phyloP scores from a whole-genome alignment of 2,113 vertebrate genomes.

The Oreochromis aureus region DNA sequence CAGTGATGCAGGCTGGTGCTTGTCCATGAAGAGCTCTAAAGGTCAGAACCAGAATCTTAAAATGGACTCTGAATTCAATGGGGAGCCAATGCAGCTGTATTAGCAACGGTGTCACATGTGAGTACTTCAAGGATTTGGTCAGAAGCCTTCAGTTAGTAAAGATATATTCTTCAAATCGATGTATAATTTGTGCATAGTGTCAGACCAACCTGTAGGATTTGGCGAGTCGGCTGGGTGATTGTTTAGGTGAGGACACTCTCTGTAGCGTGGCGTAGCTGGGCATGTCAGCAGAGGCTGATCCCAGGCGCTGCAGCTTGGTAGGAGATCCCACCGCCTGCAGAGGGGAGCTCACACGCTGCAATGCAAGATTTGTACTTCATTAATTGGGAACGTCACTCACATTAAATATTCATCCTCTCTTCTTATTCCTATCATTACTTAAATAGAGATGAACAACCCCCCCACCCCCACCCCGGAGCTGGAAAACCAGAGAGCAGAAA shows the following conservation, averaged over 20 bases:
- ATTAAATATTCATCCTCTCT: constrained; percentile 32
- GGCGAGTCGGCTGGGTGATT: constrained; percentile 91
- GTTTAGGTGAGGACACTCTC: constrained; percentile 89
- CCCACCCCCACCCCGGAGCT: neutral
- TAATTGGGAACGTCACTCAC: constrained; percentile 14
- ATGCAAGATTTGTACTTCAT: constrained; percentile 17
- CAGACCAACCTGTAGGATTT: constrained; percentile 84
- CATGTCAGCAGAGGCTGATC: constrained; percentile 84
- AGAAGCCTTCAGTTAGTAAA: neutral
- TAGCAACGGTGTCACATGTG: neutral
- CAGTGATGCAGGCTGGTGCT: neutral
- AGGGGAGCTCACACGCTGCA: constrained; percentile 88
- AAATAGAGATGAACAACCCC: constrained; percentile 17
- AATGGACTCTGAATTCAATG: neutral
- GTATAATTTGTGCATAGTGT: neutral
- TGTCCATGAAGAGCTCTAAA: neutral
- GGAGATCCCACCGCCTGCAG: constrained; percentile 86
- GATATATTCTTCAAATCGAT: neutral
- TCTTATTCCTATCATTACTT: constrained; percentile 32
- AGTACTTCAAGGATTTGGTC: neutral
- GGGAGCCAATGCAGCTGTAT: neutral
- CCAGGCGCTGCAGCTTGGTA: constrained; percentile 89
- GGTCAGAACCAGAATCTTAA: neutral
- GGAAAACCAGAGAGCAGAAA: constrained; percentile 9
- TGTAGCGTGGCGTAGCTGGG: constrained; percentile 86